Percentiles rank a stretch among this genome's conserved stretches.
Conservation (phyloP, 2,888 invertebrate species). For the Leptopilina drosophilae region DNA sequence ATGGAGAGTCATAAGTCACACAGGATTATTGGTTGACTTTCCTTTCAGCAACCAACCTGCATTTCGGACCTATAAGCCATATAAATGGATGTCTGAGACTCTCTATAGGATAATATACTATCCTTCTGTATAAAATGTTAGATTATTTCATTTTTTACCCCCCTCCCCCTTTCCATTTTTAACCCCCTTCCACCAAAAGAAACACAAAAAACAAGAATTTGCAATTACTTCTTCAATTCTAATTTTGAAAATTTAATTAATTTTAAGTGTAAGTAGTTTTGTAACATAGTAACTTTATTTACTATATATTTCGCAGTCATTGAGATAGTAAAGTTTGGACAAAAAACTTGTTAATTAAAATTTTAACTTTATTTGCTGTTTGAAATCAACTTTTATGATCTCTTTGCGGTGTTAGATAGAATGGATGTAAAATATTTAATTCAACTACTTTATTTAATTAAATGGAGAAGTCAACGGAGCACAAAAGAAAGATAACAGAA, state of each 20-base stretch:
- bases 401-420: not conserved
- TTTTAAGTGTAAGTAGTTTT: too few species aligned
- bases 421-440: not conserved
- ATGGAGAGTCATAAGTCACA: slow-evolving; percentile 38
- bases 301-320: too few species aligned
- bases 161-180: not conserved
- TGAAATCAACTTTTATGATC: too few species aligned
- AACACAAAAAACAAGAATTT: too few species aligned
- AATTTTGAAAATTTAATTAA: too few species aligned
- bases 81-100: slow-evolving; percentile 35
- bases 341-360: too few species aligned
- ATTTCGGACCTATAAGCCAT: slow-evolving; percentile 31
- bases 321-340: too few species aligned
- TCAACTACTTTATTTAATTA: slow-evolving; percentile 38
- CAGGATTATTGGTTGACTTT: slow-evolving; percentile 33
- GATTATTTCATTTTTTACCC: not conserved
- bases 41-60: slow-evolving; percentile 35
- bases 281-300: too few species aligned
- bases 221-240: too few species aligned
- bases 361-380: too few species aligned
- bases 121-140: slow-evolving; percentile 9
- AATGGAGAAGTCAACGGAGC: slow-evolving; percentile 57
- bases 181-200: too few species aligned
- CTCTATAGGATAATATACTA: slow-evolving; percentile 22
- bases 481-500: slow-evolving; percentile 55